These are phyloP conservation scores for Mystacornis crossleyi DNA, from an alignment of 2,113 vertebrate genomes.

Conservation along the genomic window DNA sequence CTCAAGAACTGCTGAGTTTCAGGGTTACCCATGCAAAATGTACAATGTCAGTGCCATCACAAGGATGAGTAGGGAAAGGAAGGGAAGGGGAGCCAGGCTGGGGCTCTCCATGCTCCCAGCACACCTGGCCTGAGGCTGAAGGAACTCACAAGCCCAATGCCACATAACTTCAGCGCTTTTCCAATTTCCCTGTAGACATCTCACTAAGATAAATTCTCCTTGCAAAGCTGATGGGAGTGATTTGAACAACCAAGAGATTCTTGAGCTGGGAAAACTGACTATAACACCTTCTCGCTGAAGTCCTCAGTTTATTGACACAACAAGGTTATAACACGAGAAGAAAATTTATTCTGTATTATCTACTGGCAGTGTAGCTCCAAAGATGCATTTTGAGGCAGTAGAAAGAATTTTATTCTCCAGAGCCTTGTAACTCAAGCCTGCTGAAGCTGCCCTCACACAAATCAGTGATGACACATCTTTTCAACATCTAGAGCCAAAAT, in stretches of 20 bases:
- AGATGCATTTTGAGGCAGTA: not conserved
- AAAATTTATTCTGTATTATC: constrained; percentile 3
- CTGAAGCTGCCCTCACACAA: constrained; percentile 26
- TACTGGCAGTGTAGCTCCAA: not conserved
- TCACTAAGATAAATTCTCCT: not conserved
- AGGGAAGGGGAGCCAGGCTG: not conserved
- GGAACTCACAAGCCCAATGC: not conserved
- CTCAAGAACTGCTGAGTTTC: not conserved
- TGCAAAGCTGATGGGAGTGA: not conserved
- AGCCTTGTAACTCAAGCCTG: constrained; percentile 22
- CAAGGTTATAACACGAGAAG: not conserved
- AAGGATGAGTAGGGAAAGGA: rapidly evolving
- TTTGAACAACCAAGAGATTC: not conserved
- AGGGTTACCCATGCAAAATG: not conserved
- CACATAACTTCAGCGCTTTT: not conserved
- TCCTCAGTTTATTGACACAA: not conserved
- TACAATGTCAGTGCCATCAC: rapidly evolving
- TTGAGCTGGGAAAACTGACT: not conserved
- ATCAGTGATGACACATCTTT: constrained; percentile 38
- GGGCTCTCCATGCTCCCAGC: not conserved
- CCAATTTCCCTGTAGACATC: not conserved
- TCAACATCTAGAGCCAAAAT: constrained; percentile 43
- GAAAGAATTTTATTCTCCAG: constrained; percentile 9
- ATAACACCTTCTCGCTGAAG: not conserved
- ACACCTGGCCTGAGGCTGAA: not conserved